A percentile compares a stretch with the other conserved stretches of the same genome.
phyloP scores from a whole-genome alignment of 2,113 vertebrate genomes.

The Leucopsar rothschildi region DNA sequence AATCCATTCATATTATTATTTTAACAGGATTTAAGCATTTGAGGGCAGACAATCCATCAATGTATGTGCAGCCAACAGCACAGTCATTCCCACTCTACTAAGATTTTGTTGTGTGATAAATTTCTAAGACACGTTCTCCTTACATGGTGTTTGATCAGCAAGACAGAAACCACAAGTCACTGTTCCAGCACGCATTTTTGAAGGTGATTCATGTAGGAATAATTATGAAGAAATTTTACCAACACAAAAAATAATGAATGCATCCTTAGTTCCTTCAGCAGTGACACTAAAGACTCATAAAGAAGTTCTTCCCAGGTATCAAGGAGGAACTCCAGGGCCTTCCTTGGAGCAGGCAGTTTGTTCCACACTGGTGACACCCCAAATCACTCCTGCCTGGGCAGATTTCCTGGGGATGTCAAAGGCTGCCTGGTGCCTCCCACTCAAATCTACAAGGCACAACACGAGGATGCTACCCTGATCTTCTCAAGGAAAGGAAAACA shows the following conservation, averaged over 20 bases:
- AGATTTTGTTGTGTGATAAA: background rate
- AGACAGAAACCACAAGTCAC: background rate
- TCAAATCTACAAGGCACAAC: background rate
- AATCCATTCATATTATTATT: background rate
- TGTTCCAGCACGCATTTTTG: fast-evolving
- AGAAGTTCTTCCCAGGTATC: background rate
- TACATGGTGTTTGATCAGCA: background rate
- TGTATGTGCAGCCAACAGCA: background rate
- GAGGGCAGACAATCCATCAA: background rate
- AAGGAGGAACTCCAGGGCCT: background rate
- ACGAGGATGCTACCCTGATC: background rate
- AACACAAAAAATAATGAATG: background rate
- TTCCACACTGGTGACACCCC: background rate
- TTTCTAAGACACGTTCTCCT: background rate
- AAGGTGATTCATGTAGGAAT: background rate
- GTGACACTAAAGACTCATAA: background rate
- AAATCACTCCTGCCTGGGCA: background rate
- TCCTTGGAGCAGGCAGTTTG: background rate
- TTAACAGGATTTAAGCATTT: background rate
- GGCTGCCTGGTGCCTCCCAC: background rate
- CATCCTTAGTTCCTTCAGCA: background rate
- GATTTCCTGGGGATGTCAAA: background rate
- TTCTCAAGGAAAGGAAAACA: background rate
- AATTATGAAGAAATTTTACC: background rate
- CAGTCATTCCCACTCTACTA: background rate